These are phyloP conservation scores for Poeciliopsis retropinna DNA, from an alignment of 2,113 vertebrate species.

Conservation along the genomic window DNA sequence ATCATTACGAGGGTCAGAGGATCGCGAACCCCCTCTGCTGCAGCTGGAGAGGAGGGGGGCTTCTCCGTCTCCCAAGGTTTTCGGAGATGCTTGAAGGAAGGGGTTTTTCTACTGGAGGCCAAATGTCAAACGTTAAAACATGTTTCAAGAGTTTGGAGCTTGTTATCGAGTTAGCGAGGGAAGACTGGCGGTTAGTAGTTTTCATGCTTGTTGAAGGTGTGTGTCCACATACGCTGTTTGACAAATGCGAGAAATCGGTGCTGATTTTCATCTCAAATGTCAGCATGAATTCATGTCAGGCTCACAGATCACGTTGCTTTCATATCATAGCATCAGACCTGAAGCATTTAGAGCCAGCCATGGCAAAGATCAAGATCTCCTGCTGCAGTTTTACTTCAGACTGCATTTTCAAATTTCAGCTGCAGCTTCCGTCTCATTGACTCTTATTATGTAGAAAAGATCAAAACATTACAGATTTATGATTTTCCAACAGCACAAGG, in stretches of 20 bases:
- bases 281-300: conserved; percentile 30
- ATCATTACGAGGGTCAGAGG: conserved; percentile 77
- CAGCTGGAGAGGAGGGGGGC: conserved; percentile 33
- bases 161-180: conserved; percentile 70
- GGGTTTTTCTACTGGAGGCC: conserved; percentile 42
- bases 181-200: conserved; percentile 47
- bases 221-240: conserved; percentile 7
- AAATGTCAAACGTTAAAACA: conserved; percentile 78
- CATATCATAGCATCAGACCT: conserved; percentile 36
- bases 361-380: conserved; percentile 22
- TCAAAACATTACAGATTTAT: conserved; percentile 26
- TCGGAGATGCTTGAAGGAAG: conserved; percentile 13
- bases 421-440: not conserved
- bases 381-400: conserved; percentile 32
- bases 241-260: conserved; percentile 34
- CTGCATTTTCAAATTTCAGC: conserved; percentile 5
- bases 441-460: conserved; percentile 12
- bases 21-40: conserved; percentile 41
- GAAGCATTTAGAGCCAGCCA: conserved; percentile 14
- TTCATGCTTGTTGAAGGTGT: conserved; percentile 20
- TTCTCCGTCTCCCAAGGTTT: conserved; percentile 26
- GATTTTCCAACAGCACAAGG: conserved; percentile 27
- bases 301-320: conserved; percentile 24
- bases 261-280: conserved; percentile 28
- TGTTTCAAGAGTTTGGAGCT: conserved; percentile 64